Evolutionary conservation across 2,888 invertebrate genomes (phyloP).

Genomic region (Meandrusa payeni): DNA sequence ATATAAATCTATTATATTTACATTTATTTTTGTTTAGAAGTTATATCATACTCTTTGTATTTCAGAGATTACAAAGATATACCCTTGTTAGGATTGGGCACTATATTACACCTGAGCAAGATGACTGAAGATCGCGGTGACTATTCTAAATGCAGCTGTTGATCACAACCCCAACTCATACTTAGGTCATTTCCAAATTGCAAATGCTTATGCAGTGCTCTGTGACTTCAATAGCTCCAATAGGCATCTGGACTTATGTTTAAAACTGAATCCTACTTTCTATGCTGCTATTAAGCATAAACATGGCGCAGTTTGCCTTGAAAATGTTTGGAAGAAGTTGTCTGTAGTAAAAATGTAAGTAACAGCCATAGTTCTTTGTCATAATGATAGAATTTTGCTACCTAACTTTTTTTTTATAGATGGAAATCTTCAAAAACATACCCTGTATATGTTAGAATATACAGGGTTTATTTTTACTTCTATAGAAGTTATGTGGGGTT

Average conservation of each 20-base stretch:
- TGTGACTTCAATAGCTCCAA: slow-evolving; percentile 87
- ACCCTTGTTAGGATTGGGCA: slow-evolving; percentile 86
- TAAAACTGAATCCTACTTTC: slow-evolving; percentile 83
- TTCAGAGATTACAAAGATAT: slow-evolving; percentile 86
- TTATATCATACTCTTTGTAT: too few species aligned
- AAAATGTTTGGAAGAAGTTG: slow-evolving; percentile 79
- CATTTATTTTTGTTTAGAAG: too few species aligned
- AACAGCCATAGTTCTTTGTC: too few species aligned
- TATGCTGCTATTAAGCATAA: slow-evolving; percentile 82
- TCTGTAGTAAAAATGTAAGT: slow-evolving; percentile 81
- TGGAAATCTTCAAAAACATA: too few species aligned
- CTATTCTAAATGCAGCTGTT: slow-evolving; percentile 86
- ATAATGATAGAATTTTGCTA: too few species aligned
- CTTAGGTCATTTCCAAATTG: slow-evolving; percentile 84
- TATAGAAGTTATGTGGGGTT: too few species aligned
- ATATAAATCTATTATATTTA: too few species aligned
- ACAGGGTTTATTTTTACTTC: too few species aligned
- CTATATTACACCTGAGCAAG: slow-evolving; percentile 85
- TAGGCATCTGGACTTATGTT: slow-evolving; percentile 78
- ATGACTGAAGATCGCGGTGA: slow-evolving; percentile 86
- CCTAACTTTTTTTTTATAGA: too few species aligned
- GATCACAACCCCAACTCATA: slow-evolving; percentile 84
- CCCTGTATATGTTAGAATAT: too few species aligned
- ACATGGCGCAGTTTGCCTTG: slow-evolving; percentile 85
- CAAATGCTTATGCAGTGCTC: slow-evolving; percentile 85